These are phyloP conservation scores for Thymelicus sylvestris DNA, from an alignment of 2,888 invertebrate species.

Conservation along the genomic window DNA sequence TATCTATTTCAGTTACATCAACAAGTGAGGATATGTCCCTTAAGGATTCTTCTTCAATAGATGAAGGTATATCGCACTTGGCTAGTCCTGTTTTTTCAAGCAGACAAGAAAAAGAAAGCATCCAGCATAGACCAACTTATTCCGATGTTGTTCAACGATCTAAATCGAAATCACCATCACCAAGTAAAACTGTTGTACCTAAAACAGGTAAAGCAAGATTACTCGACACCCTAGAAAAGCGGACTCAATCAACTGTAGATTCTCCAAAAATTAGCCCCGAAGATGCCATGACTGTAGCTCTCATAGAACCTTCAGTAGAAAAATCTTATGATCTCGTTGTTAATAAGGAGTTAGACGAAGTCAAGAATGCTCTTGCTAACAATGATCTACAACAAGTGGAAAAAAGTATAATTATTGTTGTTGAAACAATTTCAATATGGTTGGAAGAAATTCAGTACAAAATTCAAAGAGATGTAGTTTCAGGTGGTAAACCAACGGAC, in stretches of 20 bases:
- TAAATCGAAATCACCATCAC: conserved; percentile 80
- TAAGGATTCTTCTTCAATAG: conserved; percentile 72
- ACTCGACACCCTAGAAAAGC: conserved; percentile 69
- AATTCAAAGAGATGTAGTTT: conserved; percentile 79
- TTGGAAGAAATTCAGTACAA: conserved; percentile 93
- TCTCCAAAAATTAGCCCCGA: conserved; percentile 55
- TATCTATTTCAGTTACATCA: conserved; percentile 74
- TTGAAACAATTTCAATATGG: conserved; percentile 93
- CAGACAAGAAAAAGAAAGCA: conserved; percentile 47
- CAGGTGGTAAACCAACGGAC: conserved; percentile 55
- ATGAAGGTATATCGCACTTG: conserved; percentile 79
- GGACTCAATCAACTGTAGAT: conserved; percentile 63
- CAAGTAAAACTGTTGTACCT: conserved; percentile 61
- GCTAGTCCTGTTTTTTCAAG: conserved; percentile 57
- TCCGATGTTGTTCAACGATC: conserved; percentile 80
- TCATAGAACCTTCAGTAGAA: conserved; percentile 73
- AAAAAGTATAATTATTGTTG: conserved; percentile 89
- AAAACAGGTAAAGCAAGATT: conserved; percentile 70
- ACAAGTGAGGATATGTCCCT: conserved; percentile 75
- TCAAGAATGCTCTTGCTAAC: conserved; percentile 85
- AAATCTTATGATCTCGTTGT: conserved; percentile 82
- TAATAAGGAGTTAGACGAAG: conserved; percentile 83
- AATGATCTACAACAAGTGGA: conserved; percentile 86
- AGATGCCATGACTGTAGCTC: conserved; percentile 64
- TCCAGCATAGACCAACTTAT: conserved; percentile 66